These are phyloP conservation scores for Aurelia aurita DNA, from an alignment of 30 jellyfish, hydroid and myxozoan genomes.

Conservation along the genomic window DNA sequence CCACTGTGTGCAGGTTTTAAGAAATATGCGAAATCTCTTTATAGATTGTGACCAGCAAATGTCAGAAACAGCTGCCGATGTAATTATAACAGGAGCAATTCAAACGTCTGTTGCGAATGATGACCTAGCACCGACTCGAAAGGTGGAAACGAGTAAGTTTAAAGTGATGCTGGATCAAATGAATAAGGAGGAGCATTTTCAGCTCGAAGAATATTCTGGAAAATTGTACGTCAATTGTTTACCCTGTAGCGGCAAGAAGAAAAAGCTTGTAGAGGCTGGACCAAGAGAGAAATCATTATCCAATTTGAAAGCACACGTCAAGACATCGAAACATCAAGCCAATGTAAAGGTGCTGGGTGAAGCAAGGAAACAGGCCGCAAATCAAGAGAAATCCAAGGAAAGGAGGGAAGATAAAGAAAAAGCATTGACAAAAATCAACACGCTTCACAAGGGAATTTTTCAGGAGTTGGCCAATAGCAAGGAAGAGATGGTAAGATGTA, in stretches of 20 bases:
- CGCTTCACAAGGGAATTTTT: constrained; percentile 13
- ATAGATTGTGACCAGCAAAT: too few relatives aligned
- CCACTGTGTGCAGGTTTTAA: too few relatives aligned
- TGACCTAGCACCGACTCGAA: background rate
- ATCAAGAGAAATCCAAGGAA: too few relatives aligned
- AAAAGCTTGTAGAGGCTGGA: constrained; percentile 42
- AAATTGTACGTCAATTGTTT: constrained; percentile 23
- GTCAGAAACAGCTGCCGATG: too few relatives aligned
- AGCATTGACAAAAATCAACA: constrained; percentile 17
- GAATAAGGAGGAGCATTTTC: constrained; percentile 25
- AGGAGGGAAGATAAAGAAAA: constrained; percentile 2
- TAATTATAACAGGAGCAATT: too few relatives aligned
- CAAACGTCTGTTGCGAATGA: too few relatives aligned
- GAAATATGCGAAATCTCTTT: too few relatives aligned
- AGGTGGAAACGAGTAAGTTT: constrained; percentile 10
- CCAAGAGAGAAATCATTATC: constrained; percentile 21
- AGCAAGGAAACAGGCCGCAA: constrained; percentile 12
- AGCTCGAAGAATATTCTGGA: constrained; percentile 23
- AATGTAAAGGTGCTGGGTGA: constrained; percentile 18
- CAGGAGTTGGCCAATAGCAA: constrained; percentile 37
- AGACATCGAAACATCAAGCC: constrained; percentile 33
- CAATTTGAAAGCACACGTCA: constrained; percentile 19
- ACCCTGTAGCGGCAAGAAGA: constrained; percentile 21
- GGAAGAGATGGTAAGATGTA: constrained; percentile 34
- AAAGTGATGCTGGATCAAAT: constrained; percentile 10